Conservation (phyloP, 2,113 vertebrate species). For the Serilophus lunatus region DNA sequence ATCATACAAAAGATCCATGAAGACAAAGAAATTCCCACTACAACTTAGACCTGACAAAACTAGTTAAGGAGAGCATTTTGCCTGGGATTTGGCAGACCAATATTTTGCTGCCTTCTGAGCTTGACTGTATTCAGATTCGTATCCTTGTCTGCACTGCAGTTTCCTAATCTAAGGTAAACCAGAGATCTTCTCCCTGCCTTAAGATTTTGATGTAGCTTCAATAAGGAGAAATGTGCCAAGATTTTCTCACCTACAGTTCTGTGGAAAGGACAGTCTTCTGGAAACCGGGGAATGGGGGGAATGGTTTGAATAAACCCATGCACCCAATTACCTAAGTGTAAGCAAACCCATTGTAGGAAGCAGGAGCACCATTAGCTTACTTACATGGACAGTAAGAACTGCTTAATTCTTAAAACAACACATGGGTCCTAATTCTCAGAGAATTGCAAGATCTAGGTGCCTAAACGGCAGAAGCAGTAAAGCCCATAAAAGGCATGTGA, state of each 20-base stretch:
- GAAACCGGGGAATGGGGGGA: background rate
- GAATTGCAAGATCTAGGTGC: background rate
- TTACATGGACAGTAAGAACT: background rate
- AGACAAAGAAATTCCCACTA: background rate
- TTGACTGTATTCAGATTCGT: background rate
- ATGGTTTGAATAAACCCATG: background rate
- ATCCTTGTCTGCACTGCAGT: background rate
- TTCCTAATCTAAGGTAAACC: background rate
- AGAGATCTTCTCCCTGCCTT: background rate
- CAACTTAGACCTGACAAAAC: background rate
- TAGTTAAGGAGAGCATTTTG: background rate
- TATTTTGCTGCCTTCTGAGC: background rate
- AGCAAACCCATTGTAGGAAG: background rate
- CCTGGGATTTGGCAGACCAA: background rate
- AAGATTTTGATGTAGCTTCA: background rate
- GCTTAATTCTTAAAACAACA: background rate
- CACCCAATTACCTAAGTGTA: background rate
- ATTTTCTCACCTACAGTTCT: background rate
- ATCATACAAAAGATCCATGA: background rate
- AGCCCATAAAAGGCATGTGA: rapidly evolving
- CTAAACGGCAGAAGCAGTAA: background rate
- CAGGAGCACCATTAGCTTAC: background rate
- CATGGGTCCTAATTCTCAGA: background rate
- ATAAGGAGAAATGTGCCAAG: background rate
- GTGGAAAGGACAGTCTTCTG: background rate